phyloP scores from a whole-genome alignment of 2,797 vertebrate genomes.

The Lithobates pipiens region DNA sequence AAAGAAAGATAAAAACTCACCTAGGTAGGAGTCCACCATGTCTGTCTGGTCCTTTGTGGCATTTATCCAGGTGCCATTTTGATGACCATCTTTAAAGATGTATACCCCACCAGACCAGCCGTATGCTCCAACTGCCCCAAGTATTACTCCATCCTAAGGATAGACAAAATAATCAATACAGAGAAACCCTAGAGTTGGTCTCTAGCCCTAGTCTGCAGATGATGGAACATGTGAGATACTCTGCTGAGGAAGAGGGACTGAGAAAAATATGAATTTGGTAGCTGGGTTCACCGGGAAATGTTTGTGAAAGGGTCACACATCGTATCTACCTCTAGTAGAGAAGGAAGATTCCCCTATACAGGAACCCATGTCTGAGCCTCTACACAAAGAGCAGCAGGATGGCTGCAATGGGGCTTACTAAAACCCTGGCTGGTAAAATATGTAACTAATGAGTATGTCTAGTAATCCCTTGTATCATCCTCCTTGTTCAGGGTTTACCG shows the following conservation, averaged over 20 bases:
- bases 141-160: constrained; percentile 62
- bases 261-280: too few relatives aligned
- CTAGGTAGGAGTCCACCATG: constrained; percentile 72
- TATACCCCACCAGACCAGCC: constrained; percentile 73
- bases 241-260: not conserved
- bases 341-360: too few relatives aligned
- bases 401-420: too few relatives aligned
- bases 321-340: too few relatives aligned
- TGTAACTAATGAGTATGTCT: not conserved
- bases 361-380: too few relatives aligned
- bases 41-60: constrained; percentile 61
- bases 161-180: not conserved
- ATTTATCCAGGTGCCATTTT: constrained; percentile 66
- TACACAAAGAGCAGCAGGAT: too few relatives aligned
- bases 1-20: constrained; percentile 60
- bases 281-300: too few relatives aligned
- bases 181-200: not conserved
- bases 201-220: not conserved
- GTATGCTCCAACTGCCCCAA: constrained; percentile 72
- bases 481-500: constrained; percentile 61
- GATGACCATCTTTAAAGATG: constrained; percentile 3
- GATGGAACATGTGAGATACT: not conserved
- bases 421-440: too few relatives aligned
- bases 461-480: not conserved
- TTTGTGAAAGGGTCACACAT: too few relatives aligned